A percentile compares a stretch with the other conserved stretches of the same genome.
phyloP scores from a whole-genome alignment of 2,113 vertebrate genomes.

The Phyllostomus hastatus region DNA sequence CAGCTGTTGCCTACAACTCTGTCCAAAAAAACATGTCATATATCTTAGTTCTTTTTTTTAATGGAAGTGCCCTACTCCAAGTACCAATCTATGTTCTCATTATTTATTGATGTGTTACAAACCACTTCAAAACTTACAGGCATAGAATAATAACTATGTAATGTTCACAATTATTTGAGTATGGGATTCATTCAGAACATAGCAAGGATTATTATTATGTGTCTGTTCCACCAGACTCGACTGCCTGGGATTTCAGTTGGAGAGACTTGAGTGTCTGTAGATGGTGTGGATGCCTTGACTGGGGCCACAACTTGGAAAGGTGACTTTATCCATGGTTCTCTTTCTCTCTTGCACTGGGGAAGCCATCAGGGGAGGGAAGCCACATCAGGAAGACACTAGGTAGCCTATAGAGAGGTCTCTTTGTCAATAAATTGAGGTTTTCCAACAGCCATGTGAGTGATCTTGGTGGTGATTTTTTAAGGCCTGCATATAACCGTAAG shows the following conservation, averaged over 20 bases:
- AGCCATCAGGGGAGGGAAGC: too few relatives aligned
- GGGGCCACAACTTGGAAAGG: not conserved
- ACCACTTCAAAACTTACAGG: not conserved
- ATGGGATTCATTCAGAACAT: not conserved
- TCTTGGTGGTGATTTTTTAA: not conserved
- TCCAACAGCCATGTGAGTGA: not conserved
- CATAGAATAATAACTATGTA: not conserved
- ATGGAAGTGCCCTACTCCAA: not conserved
- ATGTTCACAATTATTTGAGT: not conserved
- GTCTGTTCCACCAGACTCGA: not conserved
- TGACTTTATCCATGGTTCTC: not conserved
- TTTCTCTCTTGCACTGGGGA: not conserved
- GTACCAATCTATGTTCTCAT: not conserved
- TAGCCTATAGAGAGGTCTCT: not conserved
- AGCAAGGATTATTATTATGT: not conserved
- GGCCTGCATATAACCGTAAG: not conserved
- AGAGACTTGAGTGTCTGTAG: not conserved
- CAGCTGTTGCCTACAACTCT: not conserved
- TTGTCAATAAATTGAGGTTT: not conserved
- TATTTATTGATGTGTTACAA: not conserved
- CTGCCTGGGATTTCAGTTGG: not conserved
- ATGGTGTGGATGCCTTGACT: not conserved
- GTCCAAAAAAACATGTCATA: not conserved
- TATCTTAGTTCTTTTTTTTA: not conserved
- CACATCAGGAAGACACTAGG: not conserved